Base-by-base conservation (phyloP, 2,888 invertebrate species). In the Drosophila peninsularis region DNA sequence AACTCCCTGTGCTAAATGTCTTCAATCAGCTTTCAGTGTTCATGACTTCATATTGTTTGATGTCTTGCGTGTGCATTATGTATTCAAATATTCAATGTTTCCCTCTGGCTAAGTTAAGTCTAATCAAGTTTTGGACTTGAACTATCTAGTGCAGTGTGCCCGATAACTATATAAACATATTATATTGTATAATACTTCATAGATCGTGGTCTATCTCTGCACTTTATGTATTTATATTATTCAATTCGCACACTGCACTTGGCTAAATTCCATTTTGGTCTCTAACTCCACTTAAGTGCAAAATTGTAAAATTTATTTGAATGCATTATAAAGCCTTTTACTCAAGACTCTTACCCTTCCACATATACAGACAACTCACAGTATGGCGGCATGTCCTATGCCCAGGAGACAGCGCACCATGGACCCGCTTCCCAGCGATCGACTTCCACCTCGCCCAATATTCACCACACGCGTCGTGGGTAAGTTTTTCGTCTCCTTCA, bases 391-490 rank as follows among this genome's bases (percentile, higher is more conserved):
- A 45, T 70, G 32, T 71, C 82, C 5, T 92, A 89, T 77, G 70
- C 79, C 9, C 83, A 85, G 64, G 91, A 92, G 54, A 71, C 78
- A 7, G 78, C 72, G 2, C 74, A 82, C 13, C 84, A 90, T 66
- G 85, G 78, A 19, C 71, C 71, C 5, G 69, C 75, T 1, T 78
- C 83, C 2, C 91, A 91, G 27, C 83, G 91, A 24, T 92, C 92
- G 13, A 78, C 81, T 3, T 91, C 91, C 5, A 89, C 91, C 14
- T 92, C 92, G 5, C 92, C 92, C 9, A 91, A 92, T 62, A 88
- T 92, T 30, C 90, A 92, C 57, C 78, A 89, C 1, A 75, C 90
- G 1, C 88, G 92, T 6, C 90, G 90, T 69, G 91, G 91, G 92
- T 92, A 85, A 90, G 91, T 88, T 37, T 27, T 7, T 7, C 24